Conservation (phyloP, 35 echinoderm and acorn worm species). For the Chiridota heheva region DNA sequence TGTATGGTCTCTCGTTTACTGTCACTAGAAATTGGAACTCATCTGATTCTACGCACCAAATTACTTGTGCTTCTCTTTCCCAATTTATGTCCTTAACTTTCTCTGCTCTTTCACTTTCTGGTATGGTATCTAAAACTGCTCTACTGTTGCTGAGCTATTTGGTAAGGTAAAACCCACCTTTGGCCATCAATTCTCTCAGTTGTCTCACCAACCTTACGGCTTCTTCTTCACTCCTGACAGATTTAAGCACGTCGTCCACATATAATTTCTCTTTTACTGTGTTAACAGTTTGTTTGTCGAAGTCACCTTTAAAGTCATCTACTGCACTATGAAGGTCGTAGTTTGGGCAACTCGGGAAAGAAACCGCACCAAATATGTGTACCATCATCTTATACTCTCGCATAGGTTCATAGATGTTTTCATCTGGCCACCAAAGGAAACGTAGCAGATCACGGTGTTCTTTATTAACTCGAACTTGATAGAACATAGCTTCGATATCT, state of each 20-base stretch:
- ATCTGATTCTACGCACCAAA: constrained; percentile 55
- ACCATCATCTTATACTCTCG: constrained; percentile 53
- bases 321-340: constrained; percentile 55
- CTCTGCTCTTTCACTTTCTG: constrained; percentile 52
- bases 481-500: constrained; percentile 53
- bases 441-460: constrained; percentile 53
- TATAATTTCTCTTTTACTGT: constrained; percentile 64
- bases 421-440: constrained; percentile 70
- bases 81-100: no score
- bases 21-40: constrained; percentile 39
- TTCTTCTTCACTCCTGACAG: constrained; percentile 50
- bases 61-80: constrained; percentile 32
- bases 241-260: constrained; percentile 64
- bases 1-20: constrained; percentile 37
- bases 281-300: constrained; percentile 11
- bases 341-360: constrained; percentile 69
- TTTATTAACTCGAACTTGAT: constrained; percentile 31
- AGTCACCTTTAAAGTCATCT: constrained; percentile 45
- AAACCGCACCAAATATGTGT: constrained; percentile 73
- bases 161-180: constrained; percentile 59
- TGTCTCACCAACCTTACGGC: constrained; percentile 50
- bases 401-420: constrained; percentile 35
- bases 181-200: constrained; percentile 22
- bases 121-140: constrained; percentile 59
- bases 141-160: constrained; percentile 72